Evolutionary conservation across 2,888 invertebrate species (phyloP).

Genomic region (Conomelus anceps): DNA sequence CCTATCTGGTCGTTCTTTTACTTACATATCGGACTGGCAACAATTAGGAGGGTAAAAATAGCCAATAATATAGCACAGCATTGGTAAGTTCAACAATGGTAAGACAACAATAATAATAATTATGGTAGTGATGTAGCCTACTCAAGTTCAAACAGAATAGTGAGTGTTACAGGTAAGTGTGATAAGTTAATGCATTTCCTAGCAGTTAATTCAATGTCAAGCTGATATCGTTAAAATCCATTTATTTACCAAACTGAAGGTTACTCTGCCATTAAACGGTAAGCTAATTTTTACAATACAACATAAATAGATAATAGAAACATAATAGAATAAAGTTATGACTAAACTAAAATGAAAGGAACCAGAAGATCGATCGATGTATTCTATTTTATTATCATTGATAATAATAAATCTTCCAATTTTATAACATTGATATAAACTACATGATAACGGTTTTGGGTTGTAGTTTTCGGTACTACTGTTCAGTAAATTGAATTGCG

Average conservation of each 20-base stretch:
- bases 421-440: too few relatives aligned
- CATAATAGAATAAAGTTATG: too few relatives aligned
- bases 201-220: neutral
- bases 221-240: neutral
- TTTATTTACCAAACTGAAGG: neutral
- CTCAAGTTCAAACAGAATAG: neutral
- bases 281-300: neutral
- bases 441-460: too few relatives aligned
- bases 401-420: too few relatives aligned
- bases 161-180: neutral
- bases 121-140: neutral
- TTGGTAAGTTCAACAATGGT: neutral
- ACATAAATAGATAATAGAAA: too few relatives aligned
- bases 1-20: neutral
- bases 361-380: too few relatives aligned
- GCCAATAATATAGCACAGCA: neutral
- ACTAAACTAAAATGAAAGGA: neutral
- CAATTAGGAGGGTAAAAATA: conserved; percentile 1
- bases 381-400: too few relatives aligned
- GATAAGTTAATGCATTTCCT: neutral
- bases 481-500: too few relatives aligned
- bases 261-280: neutral
- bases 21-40: neutral
- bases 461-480: too few relatives aligned
- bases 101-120: neutral